These are phyloP conservation scores for Aurelia sp. DNA, from an alignment of 30 jellyfish, hydroid and myxozoan species.

Conservation along the genomic window DNA sequence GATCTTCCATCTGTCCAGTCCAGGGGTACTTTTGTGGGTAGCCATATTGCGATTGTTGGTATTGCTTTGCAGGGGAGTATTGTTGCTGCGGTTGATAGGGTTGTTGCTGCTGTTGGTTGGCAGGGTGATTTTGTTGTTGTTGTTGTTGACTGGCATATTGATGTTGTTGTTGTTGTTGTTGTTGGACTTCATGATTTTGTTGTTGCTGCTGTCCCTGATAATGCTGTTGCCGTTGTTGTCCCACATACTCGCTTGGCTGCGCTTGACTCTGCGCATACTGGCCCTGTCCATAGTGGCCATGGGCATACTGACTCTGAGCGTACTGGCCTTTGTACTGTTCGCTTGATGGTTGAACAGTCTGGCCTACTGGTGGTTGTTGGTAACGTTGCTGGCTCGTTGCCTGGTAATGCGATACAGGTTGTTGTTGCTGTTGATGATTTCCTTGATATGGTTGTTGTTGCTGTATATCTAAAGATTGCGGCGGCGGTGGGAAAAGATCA, in stretches of 20 bases:
- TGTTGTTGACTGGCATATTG: conserved; percentile 19
- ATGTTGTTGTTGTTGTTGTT: neutral
- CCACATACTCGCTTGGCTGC: neutral
- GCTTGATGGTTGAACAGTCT: neutral
- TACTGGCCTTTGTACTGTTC: neutral
- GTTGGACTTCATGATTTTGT: conserved; percentile 12
- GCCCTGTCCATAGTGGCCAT: neutral
- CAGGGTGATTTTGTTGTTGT: conserved; percentile 1
- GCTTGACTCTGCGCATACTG: neutral
- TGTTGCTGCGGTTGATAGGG: conserved; percentile 7
- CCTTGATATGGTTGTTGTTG: conserved; percentile 8
- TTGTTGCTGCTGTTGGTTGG: conserved; percentile 19
- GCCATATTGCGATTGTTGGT: neutral
- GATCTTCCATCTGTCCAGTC: neutral
- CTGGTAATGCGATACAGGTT: neutral
- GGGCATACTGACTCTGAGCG: conserved; percentile 4
- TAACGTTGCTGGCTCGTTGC: neutral
- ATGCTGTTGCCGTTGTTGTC: conserved; percentile 40
- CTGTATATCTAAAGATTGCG: conserved; percentile 29
- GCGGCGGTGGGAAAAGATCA: conserved; percentile 66
- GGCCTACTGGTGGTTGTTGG: conserved; percentile 34
- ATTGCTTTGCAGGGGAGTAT: neutral
- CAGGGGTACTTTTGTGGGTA: conserved; percentile 1
- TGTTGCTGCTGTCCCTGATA: conserved; percentile 28
- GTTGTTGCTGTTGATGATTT: conserved; percentile 5